Conservation (phyloP, 2,888 invertebrate genomes). For the Agonopterix alstromeriana region DNA sequence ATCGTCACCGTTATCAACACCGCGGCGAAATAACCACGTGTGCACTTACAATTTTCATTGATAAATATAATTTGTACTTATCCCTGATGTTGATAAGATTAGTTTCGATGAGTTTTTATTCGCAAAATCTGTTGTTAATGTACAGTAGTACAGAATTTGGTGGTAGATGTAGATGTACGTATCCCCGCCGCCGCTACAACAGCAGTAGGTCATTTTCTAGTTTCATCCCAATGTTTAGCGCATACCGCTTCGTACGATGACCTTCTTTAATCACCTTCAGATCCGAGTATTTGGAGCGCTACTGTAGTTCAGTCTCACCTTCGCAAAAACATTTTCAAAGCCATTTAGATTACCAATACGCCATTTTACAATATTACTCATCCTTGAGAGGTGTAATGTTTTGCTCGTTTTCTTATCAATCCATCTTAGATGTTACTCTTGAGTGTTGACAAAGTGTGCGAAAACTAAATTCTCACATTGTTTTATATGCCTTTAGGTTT, state of each 20-base stretch:
- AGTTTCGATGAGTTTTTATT: neutral
- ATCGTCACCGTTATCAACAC: conserved; percentile 52
- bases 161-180: neutral
- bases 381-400: conserved; percentile 3
- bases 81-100: conserved; percentile 22
- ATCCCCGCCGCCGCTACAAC: neutral
- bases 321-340: no score
- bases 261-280: neutral
- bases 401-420: conserved; percentile 7
- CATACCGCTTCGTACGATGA: conserved; percentile 4
- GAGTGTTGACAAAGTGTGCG: neutral
- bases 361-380: neutral
- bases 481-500: no score
- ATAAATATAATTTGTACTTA: conserved; percentile 19
- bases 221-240: conserved; percentile 2
- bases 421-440: neutral
- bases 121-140: neutral
- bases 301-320: no score
- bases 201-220: conserved; percentile 3
- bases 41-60: conserved; percentile 45
- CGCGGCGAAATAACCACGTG: conserved; percentile 37
- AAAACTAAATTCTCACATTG: neutral
- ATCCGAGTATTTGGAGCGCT: no score
- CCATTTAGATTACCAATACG: neutral
- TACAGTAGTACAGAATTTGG: neutral